These are phyloP conservation scores for Drosophila tani DNA, from an alignment of 1,140 invertebrate species.

Conservation along the genomic window DNA sequence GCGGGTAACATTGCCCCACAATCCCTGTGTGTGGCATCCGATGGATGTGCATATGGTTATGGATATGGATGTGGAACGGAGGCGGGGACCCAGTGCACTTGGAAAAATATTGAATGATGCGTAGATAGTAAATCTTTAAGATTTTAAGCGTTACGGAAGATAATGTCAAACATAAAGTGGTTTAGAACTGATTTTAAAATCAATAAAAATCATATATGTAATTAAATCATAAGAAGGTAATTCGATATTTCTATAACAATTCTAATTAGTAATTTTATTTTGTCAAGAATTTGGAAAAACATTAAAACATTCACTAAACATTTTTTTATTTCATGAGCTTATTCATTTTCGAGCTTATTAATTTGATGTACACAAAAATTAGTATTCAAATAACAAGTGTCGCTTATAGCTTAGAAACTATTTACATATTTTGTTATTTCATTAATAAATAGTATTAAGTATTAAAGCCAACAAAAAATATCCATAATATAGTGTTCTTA, in stretches of 20 bases:
- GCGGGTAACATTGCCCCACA: constrained; percentile 49
- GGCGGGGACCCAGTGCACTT: constrained; percentile 16
- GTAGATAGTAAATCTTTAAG: neutral
- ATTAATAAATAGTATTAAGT: no score
- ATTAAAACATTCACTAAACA: no score
- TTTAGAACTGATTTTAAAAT: neutral
- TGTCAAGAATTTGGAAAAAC: no score
- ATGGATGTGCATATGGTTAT: constrained; percentile 51
- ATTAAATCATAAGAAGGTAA: neutral
- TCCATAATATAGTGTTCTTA: no score
- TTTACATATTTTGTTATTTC: no score
- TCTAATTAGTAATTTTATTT: neutral
- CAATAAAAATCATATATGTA: no score
- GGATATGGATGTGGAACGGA: constrained; percentile 34
- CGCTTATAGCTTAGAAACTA: neutral
- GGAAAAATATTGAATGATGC: constrained; percentile 9
- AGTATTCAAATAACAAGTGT: neutral
- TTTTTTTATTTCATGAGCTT: no score
- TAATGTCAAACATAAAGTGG: no score
- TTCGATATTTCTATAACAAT: neutral
- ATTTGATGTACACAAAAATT: neutral
- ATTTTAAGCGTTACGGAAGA: no score
- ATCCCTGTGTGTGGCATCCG: constrained; percentile 53
- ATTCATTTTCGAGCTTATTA: neutral
- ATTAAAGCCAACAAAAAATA: no score